Evolutionary conservation across 2,797 vertebrate species (phyloP).

Genomic region (Hipposideros larvatus): DNA sequence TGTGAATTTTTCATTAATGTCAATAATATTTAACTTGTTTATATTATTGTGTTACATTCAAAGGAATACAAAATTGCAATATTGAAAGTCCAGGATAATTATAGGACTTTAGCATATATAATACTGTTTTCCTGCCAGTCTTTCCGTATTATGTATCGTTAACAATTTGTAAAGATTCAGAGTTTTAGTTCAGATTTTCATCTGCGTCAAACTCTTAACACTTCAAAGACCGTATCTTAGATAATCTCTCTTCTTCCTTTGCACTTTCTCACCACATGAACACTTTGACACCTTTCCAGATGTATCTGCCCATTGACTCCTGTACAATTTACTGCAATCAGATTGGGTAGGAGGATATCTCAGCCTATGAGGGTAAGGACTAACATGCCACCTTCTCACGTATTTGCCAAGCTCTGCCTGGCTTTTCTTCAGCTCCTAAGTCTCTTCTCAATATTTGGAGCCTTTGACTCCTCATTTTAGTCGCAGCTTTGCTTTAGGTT

Average conservation of each 20-base stretch:
- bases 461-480: background rate
- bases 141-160: background rate
- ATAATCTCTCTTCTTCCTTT: background rate
- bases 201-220: background rate
- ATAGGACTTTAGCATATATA: background rate
- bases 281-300: background rate
- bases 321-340: background rate
- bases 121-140: background rate
- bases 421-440: background rate
- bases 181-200: conserved; percentile 19
- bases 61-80: background rate
- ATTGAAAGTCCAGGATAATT: background rate
- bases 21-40: background rate
- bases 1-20: background rate
- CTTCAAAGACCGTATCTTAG: background rate
- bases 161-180: conserved; percentile 30
- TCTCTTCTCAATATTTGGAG: background rate
- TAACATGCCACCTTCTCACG: background rate
- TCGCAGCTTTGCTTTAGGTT: background rate
- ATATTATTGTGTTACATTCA: background rate
- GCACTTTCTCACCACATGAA: background rate
- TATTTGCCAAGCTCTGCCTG: background rate
- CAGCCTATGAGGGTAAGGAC: background rate
- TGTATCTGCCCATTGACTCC: background rate
- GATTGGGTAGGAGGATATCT: background rate